phyloP scores from a whole-genome alignment of 2,888 invertebrate species.

The Campoplex nolae region DNA sequence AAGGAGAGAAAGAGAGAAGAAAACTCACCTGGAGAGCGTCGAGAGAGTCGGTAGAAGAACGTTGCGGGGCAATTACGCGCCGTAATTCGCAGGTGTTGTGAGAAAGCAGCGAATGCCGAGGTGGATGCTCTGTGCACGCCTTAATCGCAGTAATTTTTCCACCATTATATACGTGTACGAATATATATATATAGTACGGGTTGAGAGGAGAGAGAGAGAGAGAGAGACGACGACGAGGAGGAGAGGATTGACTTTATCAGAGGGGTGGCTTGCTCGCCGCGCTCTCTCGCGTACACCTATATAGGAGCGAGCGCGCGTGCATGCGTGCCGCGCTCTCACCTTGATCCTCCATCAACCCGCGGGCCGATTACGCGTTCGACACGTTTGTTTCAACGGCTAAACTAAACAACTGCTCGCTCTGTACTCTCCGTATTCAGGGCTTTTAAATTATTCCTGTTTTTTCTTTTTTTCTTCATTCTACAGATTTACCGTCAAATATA shows the following conservation, averaged over 20 bases:
- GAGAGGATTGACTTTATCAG: constrained; percentile 72
- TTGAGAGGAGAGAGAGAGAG: not conserved
- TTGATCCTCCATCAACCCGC: constrained; percentile 34
- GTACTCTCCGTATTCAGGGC: not conserved
- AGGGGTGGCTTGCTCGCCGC: constrained; percentile 9
- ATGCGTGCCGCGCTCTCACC: constrained; percentile 21
- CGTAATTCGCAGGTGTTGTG: constrained; percentile 83
- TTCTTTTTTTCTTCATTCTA: not conserved
- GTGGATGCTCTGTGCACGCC: constrained; percentile 80
- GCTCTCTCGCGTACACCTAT: not conserved
- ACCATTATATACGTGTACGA: constrained; percentile 78
- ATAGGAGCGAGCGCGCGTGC: not conserved
- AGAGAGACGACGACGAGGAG: not conserved
- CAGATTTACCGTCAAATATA: not conserved
- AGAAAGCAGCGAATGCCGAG: constrained; percentile 81
- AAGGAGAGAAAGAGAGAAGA: constrained; percentile 25
- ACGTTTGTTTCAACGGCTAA: constrained; percentile 54
- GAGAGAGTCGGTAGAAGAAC: constrained; percentile 74
- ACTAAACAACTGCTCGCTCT: constrained; percentile 29
- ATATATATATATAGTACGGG: constrained; percentile 39
- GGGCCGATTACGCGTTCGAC: constrained; percentile 51
- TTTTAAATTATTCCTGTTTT: not conserved
- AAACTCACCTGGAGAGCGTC: constrained; percentile 57
- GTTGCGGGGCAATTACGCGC: constrained; percentile 82
- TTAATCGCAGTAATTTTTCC: constrained; percentile 83